phyloP scores from a whole-genome alignment of 2,797 vertebrate genomes.

The Furcifer pardalis region DNA sequence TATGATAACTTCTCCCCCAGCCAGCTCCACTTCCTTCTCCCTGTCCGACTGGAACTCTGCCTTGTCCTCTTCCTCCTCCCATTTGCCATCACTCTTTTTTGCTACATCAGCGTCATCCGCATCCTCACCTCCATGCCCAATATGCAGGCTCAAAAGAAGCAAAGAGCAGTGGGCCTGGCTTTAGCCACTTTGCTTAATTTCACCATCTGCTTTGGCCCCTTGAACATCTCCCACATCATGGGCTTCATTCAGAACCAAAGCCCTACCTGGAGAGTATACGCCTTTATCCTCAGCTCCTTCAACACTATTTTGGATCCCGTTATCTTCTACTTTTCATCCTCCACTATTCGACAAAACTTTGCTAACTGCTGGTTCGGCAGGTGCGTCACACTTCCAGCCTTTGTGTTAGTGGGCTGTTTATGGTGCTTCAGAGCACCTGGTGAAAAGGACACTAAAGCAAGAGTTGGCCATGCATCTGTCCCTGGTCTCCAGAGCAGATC shows the following conservation, averaged over 20 bases:
- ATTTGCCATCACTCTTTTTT: constrained; percentile 84
- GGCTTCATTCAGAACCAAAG: constrained; percentile 73
- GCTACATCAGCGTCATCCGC: constrained; percentile 87
- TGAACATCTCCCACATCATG: constrained; percentile 87
- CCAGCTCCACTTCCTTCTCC: constrained; percentile 81
- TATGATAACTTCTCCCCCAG: constrained; percentile 77
- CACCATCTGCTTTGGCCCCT: constrained; percentile 86
- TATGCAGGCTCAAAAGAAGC: constrained; percentile 75
- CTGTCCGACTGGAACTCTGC: constrained; percentile 84
- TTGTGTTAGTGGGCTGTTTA: not conserved
- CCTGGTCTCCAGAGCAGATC: not conserved
- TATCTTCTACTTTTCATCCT: constrained; percentile 89
- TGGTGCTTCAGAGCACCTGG: not conserved
- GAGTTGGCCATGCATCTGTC: not conserved
- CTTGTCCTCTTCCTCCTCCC: constrained; percentile 89
- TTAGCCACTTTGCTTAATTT: constrained; percentile 86
- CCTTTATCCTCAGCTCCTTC: constrained; percentile 85
- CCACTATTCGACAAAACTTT: constrained; percentile 77
- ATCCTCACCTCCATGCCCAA: constrained; percentile 82
- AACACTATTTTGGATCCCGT: constrained; percentile 90
- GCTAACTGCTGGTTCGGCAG: constrained; percentile 16
- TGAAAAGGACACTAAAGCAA: not conserved
- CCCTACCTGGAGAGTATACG: constrained; percentile 81
- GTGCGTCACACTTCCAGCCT: not conserved
- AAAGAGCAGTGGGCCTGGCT: constrained; percentile 86